Base-by-base conservation (phyloP, 2,113 vertebrate species). In the Dromas ardeola region DNA sequence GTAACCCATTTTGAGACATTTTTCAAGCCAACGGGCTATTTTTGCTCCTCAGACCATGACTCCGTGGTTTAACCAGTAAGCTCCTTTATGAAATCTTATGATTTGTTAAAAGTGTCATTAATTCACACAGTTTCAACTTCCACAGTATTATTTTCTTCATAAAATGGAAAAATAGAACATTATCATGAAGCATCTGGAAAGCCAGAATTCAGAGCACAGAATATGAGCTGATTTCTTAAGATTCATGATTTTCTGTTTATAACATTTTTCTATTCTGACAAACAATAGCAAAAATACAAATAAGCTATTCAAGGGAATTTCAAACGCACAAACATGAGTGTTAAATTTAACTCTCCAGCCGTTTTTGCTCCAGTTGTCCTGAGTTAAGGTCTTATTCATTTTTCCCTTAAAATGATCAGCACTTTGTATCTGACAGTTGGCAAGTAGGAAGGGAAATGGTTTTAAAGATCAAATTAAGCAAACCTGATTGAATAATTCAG, bases 401-500 rank as follows among this genome's bases (percentile, higher is more conserved):
- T 92, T 83, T 84, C 32, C 34, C 86, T 86, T 59, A 93, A 91
- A 94, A 66, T 52, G 69, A 85, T 45, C 58, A 81, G 42, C 56
- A 71, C 91, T 97, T 95, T 93, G 71, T 61, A 86, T 87, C 73
- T 93, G 82, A 93, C 93, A 95, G 69, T 25, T 96, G 92, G 95
- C 92, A 95, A 95, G 53, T 78, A 85, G 71, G 56, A 97, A 96
- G 40, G 96, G 95, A 97, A 98, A 79, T 40, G 18, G 73, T 88
- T 80, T 88, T 86, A 90, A 67, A 95, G 90, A 91, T 95, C 82
- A 95, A 96, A 96, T 97, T 95, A 95, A 96, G 58, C 34, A 97
- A 95, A 90, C 62, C 58, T 94, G 94, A 96, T 92, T 88, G 83
- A 96, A 80, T 95, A 96, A 94, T 97, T 97, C 84, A 77, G 90